phyloP scores from a whole-genome alignment of 2,797 vertebrate genomes.

The Acipenser ruthenus region DNA sequence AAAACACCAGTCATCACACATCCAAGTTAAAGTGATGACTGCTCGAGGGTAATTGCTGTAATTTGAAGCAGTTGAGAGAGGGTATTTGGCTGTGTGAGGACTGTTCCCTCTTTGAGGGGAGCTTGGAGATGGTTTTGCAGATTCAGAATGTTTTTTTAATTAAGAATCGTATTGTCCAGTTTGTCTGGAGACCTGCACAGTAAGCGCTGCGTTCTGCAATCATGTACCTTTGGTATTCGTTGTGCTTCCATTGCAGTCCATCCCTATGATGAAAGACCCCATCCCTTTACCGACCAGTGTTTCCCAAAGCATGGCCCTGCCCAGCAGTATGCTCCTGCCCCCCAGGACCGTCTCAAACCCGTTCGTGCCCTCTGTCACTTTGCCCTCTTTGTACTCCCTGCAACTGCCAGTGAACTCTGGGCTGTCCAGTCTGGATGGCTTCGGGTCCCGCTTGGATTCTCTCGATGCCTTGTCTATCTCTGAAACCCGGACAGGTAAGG shows the following conservation, averaged over 20 bases:
- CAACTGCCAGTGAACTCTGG: constrained; percentile 12
- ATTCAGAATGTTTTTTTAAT: no score
- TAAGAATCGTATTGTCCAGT: no score
- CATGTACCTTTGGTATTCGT: constrained; percentile 2
- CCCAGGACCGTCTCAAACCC: constrained; percentile 52
- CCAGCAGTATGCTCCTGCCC: constrained; percentile 62
- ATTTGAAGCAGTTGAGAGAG: no score
- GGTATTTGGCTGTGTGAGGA: no score
- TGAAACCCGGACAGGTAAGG: constrained; percentile 77
- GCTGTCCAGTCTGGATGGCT: constrained; percentile 58
- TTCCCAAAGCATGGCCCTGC: constrained; percentile 57
- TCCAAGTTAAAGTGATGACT: no score
- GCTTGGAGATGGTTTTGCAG: no score
- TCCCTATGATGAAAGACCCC: constrained; percentile 54
- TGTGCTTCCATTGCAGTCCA: constrained; percentile 31
- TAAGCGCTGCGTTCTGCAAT: not conserved
- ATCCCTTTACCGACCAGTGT: constrained; percentile 59
- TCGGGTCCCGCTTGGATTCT: constrained; percentile 61
- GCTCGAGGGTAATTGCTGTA: no score
- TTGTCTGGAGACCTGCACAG: no score
- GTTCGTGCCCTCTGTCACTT: constrained; percentile 43
- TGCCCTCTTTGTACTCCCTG: constrained; percentile 63
- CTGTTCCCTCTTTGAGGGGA: no score
- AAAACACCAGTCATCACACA: no score
- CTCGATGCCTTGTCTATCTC: constrained; percentile 74